Base-by-base conservation (phyloP, 2,888 invertebrate species). In the Trichacis sp. region DNA sequence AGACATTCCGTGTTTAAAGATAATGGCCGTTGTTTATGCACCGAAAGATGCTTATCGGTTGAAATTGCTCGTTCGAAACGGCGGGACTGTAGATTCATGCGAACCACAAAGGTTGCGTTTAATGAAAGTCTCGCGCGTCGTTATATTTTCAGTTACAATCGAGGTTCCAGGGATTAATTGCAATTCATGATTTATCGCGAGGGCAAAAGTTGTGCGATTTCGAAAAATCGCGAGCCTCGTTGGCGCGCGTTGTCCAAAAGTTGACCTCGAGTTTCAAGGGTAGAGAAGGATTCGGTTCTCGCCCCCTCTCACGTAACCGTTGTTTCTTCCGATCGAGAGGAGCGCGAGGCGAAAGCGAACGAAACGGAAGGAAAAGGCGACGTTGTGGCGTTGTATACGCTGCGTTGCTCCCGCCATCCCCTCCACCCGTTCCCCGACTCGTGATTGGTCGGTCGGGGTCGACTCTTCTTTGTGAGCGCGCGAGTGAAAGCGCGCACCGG, bases 261-360 rank as follows among this genome's bases (percentile, higher is more conserved):
- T 82, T 85, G 85, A 85, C 85, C 85, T 85, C 85, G 84, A 84
- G 81, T 84, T 85, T 85, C 84, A 84, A 85, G 85, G 84, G 84
- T 85, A 84, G 81, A 33, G 82, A 81, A 82, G 84, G 82, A 80
- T 80, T 78, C 72, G 77, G 76, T 72, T 70, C 65, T 72, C 72
- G 75, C 74, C 74, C 70, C 71, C 59, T 72, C 66, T 59, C 70
- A 68, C 43, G 19, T 75, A 68, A 67, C 72, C 62, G 63, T 76
- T 29, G 29, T 69, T 68, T 66, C 65, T 69, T 64, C 47, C 61
- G 64, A 55, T 58, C 49, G 42, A 40, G 17, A 46, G 47, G 52
- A 33, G 55, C 43, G 19, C 11, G 38, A 33, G 46, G 69, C 67
- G 64, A 53, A 57, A 48, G 19, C 59, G 62, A 62, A 47, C 62